phyloP scores from a whole-genome alignment of 2,113 vertebrate genomes.

The Aegithalos caudatus region DNA sequence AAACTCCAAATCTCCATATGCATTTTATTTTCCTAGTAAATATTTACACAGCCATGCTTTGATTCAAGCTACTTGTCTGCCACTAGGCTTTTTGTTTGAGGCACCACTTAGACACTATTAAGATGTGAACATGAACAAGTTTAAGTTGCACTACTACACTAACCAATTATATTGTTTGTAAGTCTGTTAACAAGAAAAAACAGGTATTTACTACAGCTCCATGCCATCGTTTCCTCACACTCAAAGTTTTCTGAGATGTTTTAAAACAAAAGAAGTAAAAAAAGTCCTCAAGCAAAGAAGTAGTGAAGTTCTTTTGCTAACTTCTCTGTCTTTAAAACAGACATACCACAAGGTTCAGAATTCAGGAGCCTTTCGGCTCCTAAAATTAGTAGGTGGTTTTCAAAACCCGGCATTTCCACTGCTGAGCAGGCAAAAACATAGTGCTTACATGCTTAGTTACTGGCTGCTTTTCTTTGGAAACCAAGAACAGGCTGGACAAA shows the following conservation, averaged over 20 bases:
- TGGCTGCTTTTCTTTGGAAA: slow-evolving; percentile 55
- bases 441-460: neutral
- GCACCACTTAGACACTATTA: neutral
- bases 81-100: neutral
- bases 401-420: slow-evolving; percentile 67
- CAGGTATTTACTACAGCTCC: neutral
- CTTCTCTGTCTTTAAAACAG: slow-evolving; percentile 20
- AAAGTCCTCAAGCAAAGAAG: neutral
- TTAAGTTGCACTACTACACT: neutral
- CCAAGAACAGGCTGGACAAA: slow-evolving; percentile 34
- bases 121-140: neutral
- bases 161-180: neutral
- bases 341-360: slow-evolving; percentile 42
- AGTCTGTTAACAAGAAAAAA: neutral
- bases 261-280: neutral
- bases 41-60: neutral
- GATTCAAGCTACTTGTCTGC: neutral
- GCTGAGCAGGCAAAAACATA: slow-evolving; percentile 59
- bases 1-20: neutral
- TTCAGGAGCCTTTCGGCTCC: slow-evolving; percentile 43
- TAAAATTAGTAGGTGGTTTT: slow-evolving; percentile 69
- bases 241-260: neutral
- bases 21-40: neutral
- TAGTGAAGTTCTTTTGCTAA: neutral
- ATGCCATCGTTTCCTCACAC: neutral